Evolutionary conservation across 2,113 vertebrate genomes (phyloP).

Genomic region (Kryptolebias marmoratus): DNA sequence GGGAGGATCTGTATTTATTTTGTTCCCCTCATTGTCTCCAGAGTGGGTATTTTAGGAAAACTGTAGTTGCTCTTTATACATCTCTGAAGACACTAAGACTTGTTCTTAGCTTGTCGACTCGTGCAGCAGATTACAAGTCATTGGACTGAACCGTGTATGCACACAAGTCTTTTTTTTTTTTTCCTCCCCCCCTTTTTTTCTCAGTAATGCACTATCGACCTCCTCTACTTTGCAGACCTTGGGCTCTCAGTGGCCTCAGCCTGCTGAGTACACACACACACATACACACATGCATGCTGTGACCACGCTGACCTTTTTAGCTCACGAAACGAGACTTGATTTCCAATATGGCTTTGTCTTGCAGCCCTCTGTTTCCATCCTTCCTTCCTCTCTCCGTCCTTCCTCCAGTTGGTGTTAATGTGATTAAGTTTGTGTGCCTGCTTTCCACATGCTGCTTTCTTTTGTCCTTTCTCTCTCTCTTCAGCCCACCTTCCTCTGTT

Average conservation of each 20-base stretch:
- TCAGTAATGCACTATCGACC: slow-evolving; percentile 78
- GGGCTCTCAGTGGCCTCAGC: slow-evolving; percentile 67
- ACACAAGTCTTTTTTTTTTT: slow-evolving; percentile 20
- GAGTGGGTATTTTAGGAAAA: slow-evolving; percentile 6
- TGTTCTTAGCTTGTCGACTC: slow-evolving; percentile 18
- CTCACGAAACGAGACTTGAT: slow-evolving; percentile 71
- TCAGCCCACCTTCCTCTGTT: slow-evolving; percentile 1
- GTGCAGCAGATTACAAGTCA: slow-evolving; percentile 39
- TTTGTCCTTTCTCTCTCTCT: slow-evolving; percentile 31
- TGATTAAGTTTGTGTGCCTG: slow-evolving; percentile 68
- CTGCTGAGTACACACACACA: slow-evolving; percentile 59
- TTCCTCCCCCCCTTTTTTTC: not conserved
- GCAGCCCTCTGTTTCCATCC: slow-evolving; percentile 43
- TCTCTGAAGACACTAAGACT: slow-evolving; percentile 16
- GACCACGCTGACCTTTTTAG: slow-evolving; percentile 71
- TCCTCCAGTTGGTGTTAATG: slow-evolving; percentile 70
- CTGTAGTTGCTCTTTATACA: slow-evolving; percentile 18
- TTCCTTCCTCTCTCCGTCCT: slow-evolving; percentile 26
- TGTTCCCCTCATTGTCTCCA: not conserved
- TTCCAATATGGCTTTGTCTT: slow-evolving; percentile 74
- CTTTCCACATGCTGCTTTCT: slow-evolving; percentile 49
- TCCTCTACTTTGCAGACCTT: slow-evolving; percentile 68
- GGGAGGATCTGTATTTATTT: not conserved
- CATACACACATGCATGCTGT: slow-evolving; percentile 36
- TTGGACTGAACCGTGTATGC: slow-evolving; percentile 46